Percentiles rank a stretch among this genome's conserved stretches.
These are phyloP conservation scores for Danaus plexippus DNA, from an alignment of 1,140 invertebrate genomes.

Conservation along the genomic window DNA sequence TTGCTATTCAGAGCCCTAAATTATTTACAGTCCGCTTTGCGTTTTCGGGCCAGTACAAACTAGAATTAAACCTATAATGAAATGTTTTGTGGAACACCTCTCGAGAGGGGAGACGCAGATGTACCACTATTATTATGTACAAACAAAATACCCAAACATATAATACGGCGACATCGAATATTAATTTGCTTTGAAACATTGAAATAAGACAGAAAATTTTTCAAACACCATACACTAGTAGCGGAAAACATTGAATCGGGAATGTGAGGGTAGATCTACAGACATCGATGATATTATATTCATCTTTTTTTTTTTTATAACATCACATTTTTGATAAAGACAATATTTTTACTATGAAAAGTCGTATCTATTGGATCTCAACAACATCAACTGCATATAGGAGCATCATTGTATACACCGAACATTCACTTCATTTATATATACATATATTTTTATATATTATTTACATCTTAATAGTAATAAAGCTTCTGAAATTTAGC, in stretches of 20 bases:
- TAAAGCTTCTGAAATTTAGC: slow-evolving; percentile 17
- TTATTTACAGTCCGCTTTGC: slow-evolving; percentile 57
- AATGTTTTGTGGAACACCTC: too few relatives aligned
- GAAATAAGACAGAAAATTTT: slow-evolving; percentile 8
- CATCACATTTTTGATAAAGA: neutral
- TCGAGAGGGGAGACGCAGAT: too few relatives aligned
- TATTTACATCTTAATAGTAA: slow-evolving; percentile 15
- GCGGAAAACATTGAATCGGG: slow-evolving; percentile 22
- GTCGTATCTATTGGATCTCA: too few relatives aligned
- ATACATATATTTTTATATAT: slow-evolving; percentile 5
- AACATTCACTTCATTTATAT: slow-evolving; percentile 7
- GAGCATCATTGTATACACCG: too few relatives aligned
- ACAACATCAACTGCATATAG: too few relatives aligned
- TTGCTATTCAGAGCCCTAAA: slow-evolving; percentile 44
- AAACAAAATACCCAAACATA: neutral
- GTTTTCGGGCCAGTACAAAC: slow-evolving; percentile 29
- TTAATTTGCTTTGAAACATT: slow-evolving; percentile 7
- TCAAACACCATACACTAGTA: slow-evolving; percentile 10
- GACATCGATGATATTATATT: slow-evolving; percentile 6
- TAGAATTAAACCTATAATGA: slow-evolving; percentile 22
- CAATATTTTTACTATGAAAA: too few relatives aligned
- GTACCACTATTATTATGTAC: too few relatives aligned
- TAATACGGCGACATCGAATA: slow-evolving; percentile 1
- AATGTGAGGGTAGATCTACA: slow-evolving; percentile 26
- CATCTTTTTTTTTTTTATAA: slow-evolving; percentile 6